These are phyloP conservation scores for Gymnopithys bicolor DNA, from an alignment of 2,797 vertebrate genomes.

Conservation along the genomic window DNA sequence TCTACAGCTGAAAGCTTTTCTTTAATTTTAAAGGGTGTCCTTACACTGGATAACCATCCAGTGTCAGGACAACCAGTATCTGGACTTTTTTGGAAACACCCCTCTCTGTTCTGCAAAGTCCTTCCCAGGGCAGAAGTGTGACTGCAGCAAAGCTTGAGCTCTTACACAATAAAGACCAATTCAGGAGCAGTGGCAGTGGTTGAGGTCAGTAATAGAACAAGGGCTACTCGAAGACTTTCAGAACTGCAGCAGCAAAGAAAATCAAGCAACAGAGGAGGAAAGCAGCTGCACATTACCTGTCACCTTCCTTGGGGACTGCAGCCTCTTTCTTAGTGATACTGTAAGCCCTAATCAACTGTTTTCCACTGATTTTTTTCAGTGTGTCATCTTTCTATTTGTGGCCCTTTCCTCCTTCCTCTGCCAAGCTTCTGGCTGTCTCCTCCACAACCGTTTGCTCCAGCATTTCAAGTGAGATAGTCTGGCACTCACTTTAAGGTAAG, in stretches of 20 bases:
- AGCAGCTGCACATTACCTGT: accelerated
- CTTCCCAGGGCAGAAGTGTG: neutral
- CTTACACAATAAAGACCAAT: neutral
- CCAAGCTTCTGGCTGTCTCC: neutral
- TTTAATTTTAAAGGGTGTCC: neutral
- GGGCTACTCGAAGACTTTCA: neutral
- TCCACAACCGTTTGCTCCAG: neutral
- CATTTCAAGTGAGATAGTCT: neutral
- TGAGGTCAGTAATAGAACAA: neutral
- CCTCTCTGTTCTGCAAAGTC: neutral
- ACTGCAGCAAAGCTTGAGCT: neutral
- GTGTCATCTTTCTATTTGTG: neutral
- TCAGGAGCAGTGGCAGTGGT: neutral
- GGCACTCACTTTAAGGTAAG: accelerated
- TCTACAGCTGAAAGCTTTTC: neutral
- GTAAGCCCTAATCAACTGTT: neutral
- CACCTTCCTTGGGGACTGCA: neutral
- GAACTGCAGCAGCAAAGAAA: neutral
- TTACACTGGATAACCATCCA: neutral
- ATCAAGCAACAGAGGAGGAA: neutral
- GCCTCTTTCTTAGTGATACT: no score
- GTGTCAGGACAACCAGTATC: neutral
- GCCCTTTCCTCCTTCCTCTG: neutral
- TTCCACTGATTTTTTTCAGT: neutral
- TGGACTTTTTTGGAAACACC: neutral